Conservation (phyloP, 1,140 invertebrate species). For the Gryon sp. region DNA sequence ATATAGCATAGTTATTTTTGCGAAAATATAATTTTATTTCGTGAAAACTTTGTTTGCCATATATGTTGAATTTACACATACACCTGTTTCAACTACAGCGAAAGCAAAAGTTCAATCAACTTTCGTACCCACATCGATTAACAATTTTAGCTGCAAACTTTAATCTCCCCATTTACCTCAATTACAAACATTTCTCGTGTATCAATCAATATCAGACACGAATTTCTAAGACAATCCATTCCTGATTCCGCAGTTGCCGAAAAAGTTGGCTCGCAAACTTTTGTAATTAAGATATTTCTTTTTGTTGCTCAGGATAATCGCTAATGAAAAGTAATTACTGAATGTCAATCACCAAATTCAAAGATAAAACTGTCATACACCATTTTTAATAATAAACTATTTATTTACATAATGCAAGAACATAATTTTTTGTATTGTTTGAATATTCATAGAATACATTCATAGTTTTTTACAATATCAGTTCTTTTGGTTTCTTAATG, state of each 20-base stretch:
- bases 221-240: constrained; percentile 24
- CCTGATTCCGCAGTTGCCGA: background rate
- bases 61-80: background rate
- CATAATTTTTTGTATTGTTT: too few species aligned
- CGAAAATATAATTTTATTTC: too few species aligned
- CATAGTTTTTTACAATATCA: too few species aligned
- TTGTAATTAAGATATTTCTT: constrained; percentile 10
- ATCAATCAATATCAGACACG: constrained; percentile 17
- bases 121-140: constrained; percentile 9
- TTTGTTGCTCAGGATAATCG: background rate
- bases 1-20: too few species aligned
- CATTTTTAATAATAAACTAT: too few species aligned
- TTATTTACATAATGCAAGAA: too few species aligned
- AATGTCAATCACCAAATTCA: background rate
- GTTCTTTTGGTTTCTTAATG: too few species aligned
- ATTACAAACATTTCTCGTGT: constrained; percentile 29
- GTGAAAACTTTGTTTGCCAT: too few species aligned
- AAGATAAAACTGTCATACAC: too few species aligned
- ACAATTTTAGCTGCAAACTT: constrained; percentile 25
- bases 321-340: constrained; percentile 1
- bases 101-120: constrained; percentile 30
- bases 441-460: too few species aligned
- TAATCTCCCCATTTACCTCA: constrained; percentile 27
- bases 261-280: constrained; percentile 14
- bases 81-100: constrained; percentile 1